Evolutionary conservation across 1,140 invertebrate species (phyloP).

Genomic region (Drosophila elegans): DNA sequence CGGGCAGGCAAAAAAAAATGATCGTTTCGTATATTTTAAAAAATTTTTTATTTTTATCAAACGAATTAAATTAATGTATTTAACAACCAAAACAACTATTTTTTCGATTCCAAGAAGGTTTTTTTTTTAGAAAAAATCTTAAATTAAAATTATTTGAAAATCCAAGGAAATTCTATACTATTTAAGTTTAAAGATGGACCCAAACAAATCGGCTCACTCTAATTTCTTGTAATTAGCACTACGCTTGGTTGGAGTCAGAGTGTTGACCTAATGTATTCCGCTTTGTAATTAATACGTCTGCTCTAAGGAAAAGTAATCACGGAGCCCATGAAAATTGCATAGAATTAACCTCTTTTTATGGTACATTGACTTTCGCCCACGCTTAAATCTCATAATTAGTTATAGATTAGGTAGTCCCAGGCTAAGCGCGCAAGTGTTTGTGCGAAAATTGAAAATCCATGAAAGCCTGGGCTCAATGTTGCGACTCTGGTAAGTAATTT

Average conservation of each 20-base stretch:
- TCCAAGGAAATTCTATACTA: background rate
- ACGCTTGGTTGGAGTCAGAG: slow-evolving; percentile 3
- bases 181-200: too few relatives aligned
- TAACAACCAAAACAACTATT: too few relatives aligned
- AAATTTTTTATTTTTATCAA: too few relatives aligned
- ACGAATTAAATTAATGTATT: too few relatives aligned
- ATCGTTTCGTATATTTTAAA: too few relatives aligned
- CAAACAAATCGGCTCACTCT: slow-evolving; percentile 6
- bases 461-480: slow-evolving; percentile 20
- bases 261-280: slow-evolving; percentile 43
- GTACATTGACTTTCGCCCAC: slow-evolving; percentile 43
- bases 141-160: too few relatives aligned
- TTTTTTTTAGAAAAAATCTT: too few relatives aligned
- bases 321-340: slow-evolving; percentile 42
- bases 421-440: background rate
- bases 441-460: slow-evolving; percentile 64
- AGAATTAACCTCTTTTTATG: slow-evolving; percentile 61
- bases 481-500: slow-evolving; percentile 54
- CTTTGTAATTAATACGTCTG: slow-evolving; percentile 62
- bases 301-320: slow-evolving; percentile 47
- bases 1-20: too few relatives aligned
- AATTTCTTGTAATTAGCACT: slow-evolving; percentile 36
- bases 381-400: slow-evolving; percentile 47
- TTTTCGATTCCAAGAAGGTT: too few relatives aligned
- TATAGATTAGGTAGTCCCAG: slow-evolving; percentile 46